phyloP scores from a whole-genome alignment of 2,113 vertebrate species.

The Nothocercus julius region DNA sequence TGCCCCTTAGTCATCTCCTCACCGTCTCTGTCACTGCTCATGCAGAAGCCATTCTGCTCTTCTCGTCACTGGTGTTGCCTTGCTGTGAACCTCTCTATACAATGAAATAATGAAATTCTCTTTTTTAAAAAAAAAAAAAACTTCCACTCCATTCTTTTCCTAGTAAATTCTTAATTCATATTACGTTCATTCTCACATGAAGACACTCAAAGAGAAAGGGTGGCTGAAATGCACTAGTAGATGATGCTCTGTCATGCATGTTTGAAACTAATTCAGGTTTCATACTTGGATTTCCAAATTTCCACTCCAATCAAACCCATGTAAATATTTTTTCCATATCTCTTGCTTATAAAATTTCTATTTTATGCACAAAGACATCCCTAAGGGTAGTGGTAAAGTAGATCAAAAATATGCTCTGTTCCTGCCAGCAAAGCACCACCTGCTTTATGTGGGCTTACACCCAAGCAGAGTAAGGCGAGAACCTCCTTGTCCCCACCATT shows the following conservation, averaged over 20 bases:
- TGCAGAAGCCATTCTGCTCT: neutral
- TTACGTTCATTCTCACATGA: neutral
- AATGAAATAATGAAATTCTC: neutral
- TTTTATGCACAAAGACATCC: neutral
- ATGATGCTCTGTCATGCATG: too few species aligned
- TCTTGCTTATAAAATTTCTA: neutral
- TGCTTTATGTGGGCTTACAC: neutral
- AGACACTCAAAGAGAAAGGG: neutral
- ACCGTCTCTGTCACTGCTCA: neutral
- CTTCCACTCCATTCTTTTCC: neutral
- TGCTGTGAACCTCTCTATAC: neutral
- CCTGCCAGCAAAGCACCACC: neutral
- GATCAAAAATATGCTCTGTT: conserved; percentile 21
- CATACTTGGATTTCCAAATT: neutral
- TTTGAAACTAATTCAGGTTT: neutral
- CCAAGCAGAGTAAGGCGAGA: neutral
- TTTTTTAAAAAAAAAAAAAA: neutral
- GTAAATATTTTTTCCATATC: neutral
- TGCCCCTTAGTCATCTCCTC: neutral
- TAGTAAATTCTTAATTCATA: neutral
- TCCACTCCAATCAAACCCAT: neutral
- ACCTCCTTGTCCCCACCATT: neutral
- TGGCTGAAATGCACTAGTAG: neutral
- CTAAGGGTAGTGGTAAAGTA: neutral
- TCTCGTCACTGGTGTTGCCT: neutral